Base-by-base conservation (phyloP, 2,888 invertebrate genomes). In the Platerodrilus igneus region DNA sequence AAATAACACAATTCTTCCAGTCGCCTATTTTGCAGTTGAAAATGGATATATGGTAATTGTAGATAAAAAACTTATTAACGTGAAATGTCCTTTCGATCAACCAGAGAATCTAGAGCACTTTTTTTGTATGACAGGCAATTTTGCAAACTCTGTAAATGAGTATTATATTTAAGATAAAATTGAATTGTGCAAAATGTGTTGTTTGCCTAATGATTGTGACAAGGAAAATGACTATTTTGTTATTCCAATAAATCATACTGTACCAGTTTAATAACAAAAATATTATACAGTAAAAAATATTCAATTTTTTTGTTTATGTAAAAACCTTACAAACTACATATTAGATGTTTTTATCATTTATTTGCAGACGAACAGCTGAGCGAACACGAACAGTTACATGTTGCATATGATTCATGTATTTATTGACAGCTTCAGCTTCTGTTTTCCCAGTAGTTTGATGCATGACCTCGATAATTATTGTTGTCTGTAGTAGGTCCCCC, bases 111-210 rank as follows among this genome's bases (percentile, higher is more conserved):
- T 33, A 33, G 11, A 35, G 10, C 16, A 9, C n/a, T 35, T 35
- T 26, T 20, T 22, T 27, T 35, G 25, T 18, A 22, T 26, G 25
- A 23, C 23, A 3, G 23, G 34, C 4, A 33, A 25, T 33, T 33
- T 33, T 21, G 23, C 22, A 10, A 15, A 11, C 6, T 9, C 9
- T 3, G 15, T 14, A 9, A 13, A n/a, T 16, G 15, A 11, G 16
- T 9, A 27, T 3, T 11, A 16, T 14, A 27, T 14, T 14, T 10
- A 4, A 17, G 9, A 13, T 6, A 25, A 33, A 11, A 13, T 27
- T 27, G 17, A 26, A 6, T n/a, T 35, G 11, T 35, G 35, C 13
- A 35, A 35, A 35, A 29, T 35, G 35, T 35, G 35, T 17, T 35
- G 26, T 19, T 27, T 27, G 25, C 35, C 35, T 13, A 18, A 7